Evolutionary conservation across 1,140 invertebrate genomes (phyloP).

Genomic region (Condylostylus longicornis): DNA sequence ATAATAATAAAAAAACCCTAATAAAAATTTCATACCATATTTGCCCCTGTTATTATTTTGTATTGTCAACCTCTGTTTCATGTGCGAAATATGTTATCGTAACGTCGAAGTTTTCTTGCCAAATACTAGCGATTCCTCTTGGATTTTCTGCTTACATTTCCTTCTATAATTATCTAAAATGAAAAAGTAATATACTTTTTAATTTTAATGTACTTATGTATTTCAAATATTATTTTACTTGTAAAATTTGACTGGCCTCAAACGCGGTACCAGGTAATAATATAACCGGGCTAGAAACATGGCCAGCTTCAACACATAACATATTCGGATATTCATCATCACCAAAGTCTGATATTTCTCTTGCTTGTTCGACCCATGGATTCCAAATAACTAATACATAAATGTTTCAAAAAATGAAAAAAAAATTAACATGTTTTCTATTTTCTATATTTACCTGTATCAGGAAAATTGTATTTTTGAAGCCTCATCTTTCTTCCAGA

Average conservation of each 20-base stretch:
- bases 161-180: slow-evolving; percentile 28
- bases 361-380: slow-evolving; percentile 84
- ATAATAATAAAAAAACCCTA: no score
- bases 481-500: slow-evolving; percentile 81
- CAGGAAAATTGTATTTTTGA: slow-evolving; percentile 86
- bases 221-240: slow-evolving; percentile 19
- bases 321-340: slow-evolving; percentile 91
- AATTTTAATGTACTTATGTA: no score
- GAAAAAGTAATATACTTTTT: slow-evolving; percentile 4
- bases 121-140: slow-evolving; percentile 32
- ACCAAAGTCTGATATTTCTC: slow-evolving; percentile 83
- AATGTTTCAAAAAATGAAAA: slow-evolving; percentile 1
- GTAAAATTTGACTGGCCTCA: slow-evolving; percentile 30
- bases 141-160: slow-evolving; percentile 31
- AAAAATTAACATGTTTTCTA: not conserved
- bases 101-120: no score
- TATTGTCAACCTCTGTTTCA: no score
- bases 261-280: slow-evolving; percentile 59
- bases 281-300: slow-evolving; percentile 70
- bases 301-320: slow-evolving; percentile 87
- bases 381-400: slow-evolving; percentile 74
- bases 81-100: no score
- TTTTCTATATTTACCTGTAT: slow-evolving; percentile 45
- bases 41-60: no score
- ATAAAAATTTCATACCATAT: no score